A percentile compares a stretch with the other conserved stretches of the same genome.
phyloP scores from a whole-genome alignment of 1,140 invertebrate genomes.

The Octopus bimaculoides region DNA sequence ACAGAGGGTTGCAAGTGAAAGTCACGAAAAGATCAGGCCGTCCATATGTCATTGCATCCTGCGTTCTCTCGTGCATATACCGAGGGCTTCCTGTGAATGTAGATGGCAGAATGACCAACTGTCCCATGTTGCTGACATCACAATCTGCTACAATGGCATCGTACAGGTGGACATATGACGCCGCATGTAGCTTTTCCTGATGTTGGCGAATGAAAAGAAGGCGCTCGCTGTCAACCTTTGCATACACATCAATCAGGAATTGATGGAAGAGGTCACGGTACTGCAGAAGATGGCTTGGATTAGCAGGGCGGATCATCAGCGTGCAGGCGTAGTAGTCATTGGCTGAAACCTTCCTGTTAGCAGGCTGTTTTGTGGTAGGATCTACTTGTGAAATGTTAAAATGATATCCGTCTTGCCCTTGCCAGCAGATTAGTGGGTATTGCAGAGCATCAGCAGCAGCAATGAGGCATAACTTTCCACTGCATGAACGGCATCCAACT shows the following conservation, averaged over 20 bases:
- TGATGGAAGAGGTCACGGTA: no score
- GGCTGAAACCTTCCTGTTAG: neutral
- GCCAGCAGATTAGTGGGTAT: neutral
- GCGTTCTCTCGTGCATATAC: neutral
- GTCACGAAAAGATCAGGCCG: neutral
- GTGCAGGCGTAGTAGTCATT: neutral
- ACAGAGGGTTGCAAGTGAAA: neutral
- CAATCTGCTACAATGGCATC: neutral
- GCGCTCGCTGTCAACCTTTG: no score
- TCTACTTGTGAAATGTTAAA: neutral
- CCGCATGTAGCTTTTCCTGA: neutral
- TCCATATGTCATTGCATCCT: neutral
- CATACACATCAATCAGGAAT: no score
- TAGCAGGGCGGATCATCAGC: neutral
- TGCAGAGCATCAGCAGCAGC: neutral
- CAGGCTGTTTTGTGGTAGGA: neutral
- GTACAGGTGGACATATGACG: no score
- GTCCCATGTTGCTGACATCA: neutral
- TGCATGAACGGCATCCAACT: no score
- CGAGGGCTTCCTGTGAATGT: neutral
- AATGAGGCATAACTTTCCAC: neutral
- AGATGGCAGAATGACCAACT: neutral
- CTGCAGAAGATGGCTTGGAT: neutral
- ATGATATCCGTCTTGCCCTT: neutral
- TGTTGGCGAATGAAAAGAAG: neutral